phyloP scores from a whole-genome alignment of 2,113 vertebrate genomes.

The Dolichallabes microphthalmus region DNA sequence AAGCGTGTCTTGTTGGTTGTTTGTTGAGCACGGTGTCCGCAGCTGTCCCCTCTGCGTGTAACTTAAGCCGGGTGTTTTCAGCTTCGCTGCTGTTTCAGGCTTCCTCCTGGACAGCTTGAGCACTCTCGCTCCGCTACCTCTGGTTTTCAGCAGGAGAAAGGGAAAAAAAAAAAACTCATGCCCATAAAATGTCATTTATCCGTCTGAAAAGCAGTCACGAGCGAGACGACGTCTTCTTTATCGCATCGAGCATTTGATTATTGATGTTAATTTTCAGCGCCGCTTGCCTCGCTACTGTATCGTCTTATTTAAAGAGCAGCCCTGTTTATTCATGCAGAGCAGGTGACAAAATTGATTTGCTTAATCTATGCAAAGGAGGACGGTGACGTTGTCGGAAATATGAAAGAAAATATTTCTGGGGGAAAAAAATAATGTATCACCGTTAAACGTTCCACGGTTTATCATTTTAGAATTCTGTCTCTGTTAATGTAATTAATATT shows the following conservation, averaged over 20 bases:
- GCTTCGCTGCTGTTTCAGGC: slow-evolving; percentile 71
- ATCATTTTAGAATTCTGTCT: slow-evolving; percentile 31
- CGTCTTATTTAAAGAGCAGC: slow-evolving; percentile 45
- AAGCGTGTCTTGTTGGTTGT: slow-evolving; percentile 78
- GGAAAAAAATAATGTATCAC: slow-evolving; percentile 34
- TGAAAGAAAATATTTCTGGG: slow-evolving; percentile 41
- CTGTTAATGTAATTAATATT: slow-evolving; percentile 51
- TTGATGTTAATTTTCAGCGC: slow-evolving; percentile 37
- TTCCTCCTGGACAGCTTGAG: slow-evolving; percentile 65
- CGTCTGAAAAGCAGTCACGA: slow-evolving; percentile 60
- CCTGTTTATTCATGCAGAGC: slow-evolving; percentile 54
- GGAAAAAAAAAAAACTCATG: not conserved
- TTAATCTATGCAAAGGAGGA: slow-evolving; percentile 49
- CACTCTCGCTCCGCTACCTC: slow-evolving; percentile 46
- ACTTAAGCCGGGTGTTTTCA: slow-evolving; percentile 66
- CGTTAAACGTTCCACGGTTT: slow-evolving; percentile 45
- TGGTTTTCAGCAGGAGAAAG: slow-evolving; percentile 52
- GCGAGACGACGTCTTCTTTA: slow-evolving; percentile 51
- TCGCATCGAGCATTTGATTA: slow-evolving; percentile 58
- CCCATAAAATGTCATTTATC: slow-evolving; percentile 66
- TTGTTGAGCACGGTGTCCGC: slow-evolving; percentile 75
- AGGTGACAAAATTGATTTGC: slow-evolving; percentile 57
- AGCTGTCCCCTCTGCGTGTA: slow-evolving; percentile 66
- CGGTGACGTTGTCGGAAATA: slow-evolving; percentile 34
- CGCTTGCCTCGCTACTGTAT: slow-evolving; percentile 51